A percentile compares a stretch with the other conserved stretches of the same genome.
Conservation (phyloP, 2,888 invertebrate genomes). For the Monoplex corrugatus region DNA sequence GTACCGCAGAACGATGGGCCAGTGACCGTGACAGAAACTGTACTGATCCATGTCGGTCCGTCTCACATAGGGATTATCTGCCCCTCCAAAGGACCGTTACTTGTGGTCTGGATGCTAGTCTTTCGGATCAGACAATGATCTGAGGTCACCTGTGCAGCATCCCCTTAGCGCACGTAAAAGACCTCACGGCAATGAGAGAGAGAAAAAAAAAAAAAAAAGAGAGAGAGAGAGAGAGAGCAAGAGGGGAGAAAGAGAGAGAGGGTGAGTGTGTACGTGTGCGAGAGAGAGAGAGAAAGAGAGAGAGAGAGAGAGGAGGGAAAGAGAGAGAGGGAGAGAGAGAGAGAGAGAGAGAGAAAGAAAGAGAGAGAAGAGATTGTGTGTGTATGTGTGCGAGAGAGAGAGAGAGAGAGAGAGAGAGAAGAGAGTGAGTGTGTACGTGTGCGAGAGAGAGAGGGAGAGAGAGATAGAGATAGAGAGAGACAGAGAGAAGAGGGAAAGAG, state of each 20-base stretch:
- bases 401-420: background rate
- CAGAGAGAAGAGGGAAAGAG: slow-evolving; percentile 22
- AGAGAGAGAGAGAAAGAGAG: background rate
- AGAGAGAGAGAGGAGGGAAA: background rate
- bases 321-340: background rate
- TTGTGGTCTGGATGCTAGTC: background rate
- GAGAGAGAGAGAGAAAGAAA: background rate
- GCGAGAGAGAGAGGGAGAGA: background rate
- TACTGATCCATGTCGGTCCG: no score
- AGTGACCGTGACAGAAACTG: no score
- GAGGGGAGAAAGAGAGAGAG: background rate
- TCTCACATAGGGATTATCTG: no score
- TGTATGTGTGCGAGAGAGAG: no score
- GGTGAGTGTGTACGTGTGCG: background rate
- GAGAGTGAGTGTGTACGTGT: slow-evolving; percentile 14
- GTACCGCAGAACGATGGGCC: no score
- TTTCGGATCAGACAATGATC: background rate
- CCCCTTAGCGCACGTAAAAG: background rate
- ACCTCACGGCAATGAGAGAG: background rate
- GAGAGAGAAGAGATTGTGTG: no score
- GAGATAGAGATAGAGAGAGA: background rate
- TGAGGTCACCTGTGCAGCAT: background rate
- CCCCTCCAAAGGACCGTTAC: no score
- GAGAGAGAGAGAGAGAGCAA: background rate
- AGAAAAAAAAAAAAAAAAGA: background rate